Percentiles rank a stretch among this genome's conserved stretches.
Conservation (phyloP, 2,888 invertebrate species). For the Koerneria pararmatus region DNA sequence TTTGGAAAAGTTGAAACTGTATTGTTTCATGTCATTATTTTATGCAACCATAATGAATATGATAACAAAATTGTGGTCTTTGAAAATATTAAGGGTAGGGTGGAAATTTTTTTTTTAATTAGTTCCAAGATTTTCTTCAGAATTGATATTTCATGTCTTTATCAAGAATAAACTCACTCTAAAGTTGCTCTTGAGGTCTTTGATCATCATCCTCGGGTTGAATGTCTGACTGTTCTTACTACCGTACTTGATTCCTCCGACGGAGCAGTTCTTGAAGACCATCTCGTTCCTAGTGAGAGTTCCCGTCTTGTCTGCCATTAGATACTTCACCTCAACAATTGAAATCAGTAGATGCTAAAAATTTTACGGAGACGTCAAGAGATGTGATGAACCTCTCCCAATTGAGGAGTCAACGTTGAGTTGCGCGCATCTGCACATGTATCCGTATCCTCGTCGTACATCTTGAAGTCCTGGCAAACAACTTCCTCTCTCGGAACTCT, state of each 20-base stretch:
- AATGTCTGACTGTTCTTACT: conserved; percentile 20
- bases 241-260: conserved; percentile 28
- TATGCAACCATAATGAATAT: too few species aligned
- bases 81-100: too few species aligned
- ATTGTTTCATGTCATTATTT: too few species aligned
- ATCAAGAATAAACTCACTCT: conserved; percentile 11
- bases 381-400: conserved; percentile 66
- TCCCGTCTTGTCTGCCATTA: conserved; percentile 98
- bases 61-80: too few species aligned
- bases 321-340: conserved; percentile 75
- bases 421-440: conserved; percentile 85
- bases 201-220: conserved; percentile 24
- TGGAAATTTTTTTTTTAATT: not conserved
- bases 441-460: conserved; percentile 85
- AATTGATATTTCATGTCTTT: not conserved
- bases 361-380: not conserved
- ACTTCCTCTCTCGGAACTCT: not conserved
- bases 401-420: conserved; percentile 91
- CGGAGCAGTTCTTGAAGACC: conserved; percentile 75
- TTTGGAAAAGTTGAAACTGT: too few species aligned
- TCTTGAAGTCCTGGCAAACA: conserved; percentile 77
- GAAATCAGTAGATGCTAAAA: not conserved
- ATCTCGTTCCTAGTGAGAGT: conserved; percentile 93
- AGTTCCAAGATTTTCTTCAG: not conserved
- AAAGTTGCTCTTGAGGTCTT: conserved; percentile 24